Evolutionary conservation across 1,140 invertebrate genomes (phyloP).

Genomic region (Drosophila oshimai): DNA sequence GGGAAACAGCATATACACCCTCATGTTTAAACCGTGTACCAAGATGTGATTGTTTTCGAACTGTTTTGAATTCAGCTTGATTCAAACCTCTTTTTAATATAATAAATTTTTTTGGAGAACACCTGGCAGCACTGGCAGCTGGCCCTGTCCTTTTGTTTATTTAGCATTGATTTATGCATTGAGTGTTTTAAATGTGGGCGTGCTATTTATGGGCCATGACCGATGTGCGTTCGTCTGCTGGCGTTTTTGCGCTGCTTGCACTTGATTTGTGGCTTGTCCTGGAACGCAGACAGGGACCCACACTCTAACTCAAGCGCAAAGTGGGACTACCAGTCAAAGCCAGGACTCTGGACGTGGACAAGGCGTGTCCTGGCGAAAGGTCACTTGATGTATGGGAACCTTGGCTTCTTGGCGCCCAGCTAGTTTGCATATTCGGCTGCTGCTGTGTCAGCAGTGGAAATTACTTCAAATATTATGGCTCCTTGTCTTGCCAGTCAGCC

Average conservation of each 20-base stretch:
- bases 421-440: constrained; percentile 54
- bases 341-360: constrained; percentile 14
- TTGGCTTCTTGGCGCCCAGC: constrained; percentile 41
- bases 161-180: constrained; percentile 71
- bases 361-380: constrained; percentile 51
- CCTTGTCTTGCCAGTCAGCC: constrained; percentile 3
- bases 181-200: constrained; percentile 66
- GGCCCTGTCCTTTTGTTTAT: constrained; percentile 15
- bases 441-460: constrained; percentile 44
- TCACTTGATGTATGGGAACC: constrained; percentile 58
- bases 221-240: constrained; percentile 22
- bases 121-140: constrained; percentile 13
- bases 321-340: not conserved
- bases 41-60: too few relatives aligned
- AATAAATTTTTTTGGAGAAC: not conserved
- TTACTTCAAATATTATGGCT: constrained; percentile 54
- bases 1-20: too few relatives aligned
- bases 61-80: not conserved
- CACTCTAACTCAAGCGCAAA: not conserved
- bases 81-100: not conserved
- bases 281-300: constrained; percentile 9
- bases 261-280: constrained; percentile 67
- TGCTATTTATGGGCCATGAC: constrained; percentile 56
- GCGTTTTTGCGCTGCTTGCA: constrained; percentile 40
- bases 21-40: too few relatives aligned